Evolutionary conservation across 2,113 vertebrate genomes (phyloP).

Genomic region (Coryphaenoides rupestris): DNA sequence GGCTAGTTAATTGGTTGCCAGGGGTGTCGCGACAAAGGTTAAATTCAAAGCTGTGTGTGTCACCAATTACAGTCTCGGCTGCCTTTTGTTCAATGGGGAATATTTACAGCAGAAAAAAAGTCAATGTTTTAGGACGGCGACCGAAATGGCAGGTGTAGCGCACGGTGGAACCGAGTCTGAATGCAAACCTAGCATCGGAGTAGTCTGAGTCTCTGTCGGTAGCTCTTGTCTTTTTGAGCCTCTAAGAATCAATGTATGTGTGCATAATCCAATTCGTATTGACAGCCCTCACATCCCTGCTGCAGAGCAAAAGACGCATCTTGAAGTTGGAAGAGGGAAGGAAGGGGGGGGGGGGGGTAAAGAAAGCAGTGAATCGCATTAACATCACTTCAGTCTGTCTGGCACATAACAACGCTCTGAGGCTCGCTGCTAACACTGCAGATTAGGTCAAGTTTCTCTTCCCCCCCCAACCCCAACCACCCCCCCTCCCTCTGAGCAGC

Average conservation of each 20-base stretch:
- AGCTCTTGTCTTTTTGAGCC: constrained; percentile 62
- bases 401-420: constrained; percentile 95
- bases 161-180: constrained; percentile 22
- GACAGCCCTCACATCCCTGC: constrained; percentile 73
- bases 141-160: constrained; percentile 70
- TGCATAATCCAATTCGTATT: constrained; percentile 78
- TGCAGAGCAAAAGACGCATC: constrained; percentile 74
- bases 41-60: constrained; percentile 76
- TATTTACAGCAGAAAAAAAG: constrained; percentile 72
- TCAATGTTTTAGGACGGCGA: constrained; percentile 73
- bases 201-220: constrained; percentile 40
- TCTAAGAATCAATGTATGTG: constrained; percentile 71
- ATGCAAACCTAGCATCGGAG: constrained; percentile 31
- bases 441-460: constrained; percentile 99
- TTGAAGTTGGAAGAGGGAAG: constrained; percentile 62
- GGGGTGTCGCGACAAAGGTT: constrained; percentile 76
- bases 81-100: constrained; percentile 77
- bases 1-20: constrained; percentile 79
- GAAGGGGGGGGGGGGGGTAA: constrained; percentile 26
- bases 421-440: constrained; percentile 99
- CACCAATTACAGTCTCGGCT: constrained; percentile 77
- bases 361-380: constrained; percentile 89
- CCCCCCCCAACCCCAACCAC: constrained; percentile 98
- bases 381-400: constrained; percentile 96
- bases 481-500: too few relatives aligned